Conservation (phyloP, 2,888 invertebrate species). For the Perithous albicinctus region DNA sequence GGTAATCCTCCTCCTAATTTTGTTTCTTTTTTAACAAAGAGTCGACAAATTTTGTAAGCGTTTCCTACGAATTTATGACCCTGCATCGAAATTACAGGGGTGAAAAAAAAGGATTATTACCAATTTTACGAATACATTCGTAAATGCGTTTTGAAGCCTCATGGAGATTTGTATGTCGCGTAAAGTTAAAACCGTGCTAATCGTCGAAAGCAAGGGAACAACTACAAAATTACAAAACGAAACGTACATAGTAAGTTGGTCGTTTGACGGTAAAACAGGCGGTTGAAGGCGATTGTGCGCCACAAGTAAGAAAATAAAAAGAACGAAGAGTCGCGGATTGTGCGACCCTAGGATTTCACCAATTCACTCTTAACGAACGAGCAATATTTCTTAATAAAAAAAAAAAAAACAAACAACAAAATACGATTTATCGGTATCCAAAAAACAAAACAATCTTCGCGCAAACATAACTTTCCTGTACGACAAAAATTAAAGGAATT, state of each 20-base stretch:
- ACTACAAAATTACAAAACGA: constrained; percentile 66
- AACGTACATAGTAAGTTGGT: constrained; percentile 67
- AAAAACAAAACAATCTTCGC: constrained; percentile 33
- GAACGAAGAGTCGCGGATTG: background rate
- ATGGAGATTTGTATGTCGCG: background rate
- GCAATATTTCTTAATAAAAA: constrained; percentile 62
- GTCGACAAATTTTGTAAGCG: background rate
- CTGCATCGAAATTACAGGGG: background rate
- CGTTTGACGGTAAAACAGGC: constrained; percentile 35
- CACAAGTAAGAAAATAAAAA: constrained; percentile 12
- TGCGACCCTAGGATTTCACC: constrained; percentile 24
- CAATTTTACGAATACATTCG: constrained; percentile 25
- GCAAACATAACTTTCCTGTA: constrained; percentile 35
- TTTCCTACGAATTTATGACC: constrained; percentile 5
- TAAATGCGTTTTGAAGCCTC: constrained; percentile 65
- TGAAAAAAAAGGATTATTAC: background rate
- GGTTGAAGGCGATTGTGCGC: constrained; percentile 41
- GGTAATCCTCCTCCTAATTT: background rate
- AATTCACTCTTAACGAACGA: constrained; percentile 41
- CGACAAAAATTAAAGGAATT: constrained; percentile 6
- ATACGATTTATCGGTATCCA: constrained; percentile 14
- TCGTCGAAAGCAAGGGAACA: constrained; percentile 50
- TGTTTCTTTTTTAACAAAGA: background rate
- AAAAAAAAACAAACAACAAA: constrained; percentile 39
- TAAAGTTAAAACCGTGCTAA: background rate